Percentiles rank a stretch among this genome's conserved stretches.
Evolutionary conservation across 1,140 invertebrate species (phyloP).

Genomic region (Hesperophylax magnus): DNA sequence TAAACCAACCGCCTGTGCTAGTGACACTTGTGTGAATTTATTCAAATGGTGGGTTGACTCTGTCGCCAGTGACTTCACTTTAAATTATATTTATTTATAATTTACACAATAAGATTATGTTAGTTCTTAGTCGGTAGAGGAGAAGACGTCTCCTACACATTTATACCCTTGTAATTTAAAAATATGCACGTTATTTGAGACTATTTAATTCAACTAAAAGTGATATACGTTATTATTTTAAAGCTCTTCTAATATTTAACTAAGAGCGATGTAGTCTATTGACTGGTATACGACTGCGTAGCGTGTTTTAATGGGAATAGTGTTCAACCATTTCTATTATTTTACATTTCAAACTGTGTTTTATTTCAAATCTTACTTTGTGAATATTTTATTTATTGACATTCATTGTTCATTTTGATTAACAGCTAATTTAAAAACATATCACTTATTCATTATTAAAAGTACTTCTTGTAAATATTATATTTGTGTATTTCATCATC

Average conservation of each 20-base stretch:
- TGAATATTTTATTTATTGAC: slow-evolving; percentile 28
- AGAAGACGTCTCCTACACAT: neutral
- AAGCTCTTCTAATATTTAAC: neutral
- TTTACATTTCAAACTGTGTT: neutral
- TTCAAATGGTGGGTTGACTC: neutral
- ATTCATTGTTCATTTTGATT: slow-evolving; percentile 13
- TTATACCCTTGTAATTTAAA: neutral
- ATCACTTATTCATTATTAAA: no score
- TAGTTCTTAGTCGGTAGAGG: slow-evolving; percentile 3
- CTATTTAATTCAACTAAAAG: slow-evolving; percentile 34
- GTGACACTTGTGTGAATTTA: slow-evolving; percentile 18
- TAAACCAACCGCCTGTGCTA: slow-evolving; percentile 52
- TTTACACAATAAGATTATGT: slow-evolving; percentile 1
- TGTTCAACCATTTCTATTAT: neutral
- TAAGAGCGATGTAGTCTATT: neutral
- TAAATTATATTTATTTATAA: slow-evolving; percentile 46
- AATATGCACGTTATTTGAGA: slow-evolving; percentile 15
- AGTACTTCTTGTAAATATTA: no score
- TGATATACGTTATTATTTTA: slow-evolving; percentile 29
- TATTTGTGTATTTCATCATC: no score
- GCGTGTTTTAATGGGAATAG: neutral
- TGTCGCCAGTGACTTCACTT: slow-evolving; percentile 28
- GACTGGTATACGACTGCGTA: neutral
- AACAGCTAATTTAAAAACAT: neutral
- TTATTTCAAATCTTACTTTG: neutral